Percentiles rank a stretch among this genome's conserved stretches.
Evolutionary conservation across 2,888 invertebrate genomes (phyloP).

Genomic region (Rhagium mordax): DNA sequence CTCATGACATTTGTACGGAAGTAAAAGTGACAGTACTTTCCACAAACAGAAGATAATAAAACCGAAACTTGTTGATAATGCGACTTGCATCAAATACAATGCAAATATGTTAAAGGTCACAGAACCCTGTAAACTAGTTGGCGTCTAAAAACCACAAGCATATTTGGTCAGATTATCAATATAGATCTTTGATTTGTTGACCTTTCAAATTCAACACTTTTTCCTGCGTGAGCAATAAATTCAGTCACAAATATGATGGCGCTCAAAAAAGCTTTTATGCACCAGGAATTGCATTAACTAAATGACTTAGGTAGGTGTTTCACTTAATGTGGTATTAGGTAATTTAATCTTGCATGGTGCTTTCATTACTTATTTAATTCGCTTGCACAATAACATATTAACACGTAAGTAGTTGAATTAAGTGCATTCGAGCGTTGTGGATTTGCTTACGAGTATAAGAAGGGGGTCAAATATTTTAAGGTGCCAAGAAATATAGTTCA

Average conservation of each 20-base stretch:
- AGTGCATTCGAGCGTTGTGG: too few relatives aligned
- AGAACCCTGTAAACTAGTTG: not conserved
- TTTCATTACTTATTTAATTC: too few relatives aligned
- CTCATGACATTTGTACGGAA: not conserved
- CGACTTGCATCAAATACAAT: too few relatives aligned
- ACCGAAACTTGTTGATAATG: too few relatives aligned
- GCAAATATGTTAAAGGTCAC: not conserved
- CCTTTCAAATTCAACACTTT: not conserved
- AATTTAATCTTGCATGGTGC: too few relatives aligned
- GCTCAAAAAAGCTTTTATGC: not conserved
- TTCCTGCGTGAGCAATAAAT: not conserved
- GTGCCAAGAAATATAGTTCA: too few relatives aligned
- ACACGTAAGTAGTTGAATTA: too few relatives aligned
- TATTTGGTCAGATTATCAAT: not conserved
- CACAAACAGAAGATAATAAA: too few relatives aligned
- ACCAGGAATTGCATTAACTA: not conserved
- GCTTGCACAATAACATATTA: too few relatives aligned
- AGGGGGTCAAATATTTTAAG: too few relatives aligned
- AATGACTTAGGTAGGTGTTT: not conserved
- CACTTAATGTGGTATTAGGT: not conserved
- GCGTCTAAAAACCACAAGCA: not conserved
- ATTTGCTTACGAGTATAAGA: too few relatives aligned
- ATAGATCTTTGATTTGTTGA: not conserved
- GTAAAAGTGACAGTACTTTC: too few relatives aligned
- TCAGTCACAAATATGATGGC: not conserved